Conservation (phyloP, 2,797 vertebrate species). For the Cryptoprocta ferox region DNA sequence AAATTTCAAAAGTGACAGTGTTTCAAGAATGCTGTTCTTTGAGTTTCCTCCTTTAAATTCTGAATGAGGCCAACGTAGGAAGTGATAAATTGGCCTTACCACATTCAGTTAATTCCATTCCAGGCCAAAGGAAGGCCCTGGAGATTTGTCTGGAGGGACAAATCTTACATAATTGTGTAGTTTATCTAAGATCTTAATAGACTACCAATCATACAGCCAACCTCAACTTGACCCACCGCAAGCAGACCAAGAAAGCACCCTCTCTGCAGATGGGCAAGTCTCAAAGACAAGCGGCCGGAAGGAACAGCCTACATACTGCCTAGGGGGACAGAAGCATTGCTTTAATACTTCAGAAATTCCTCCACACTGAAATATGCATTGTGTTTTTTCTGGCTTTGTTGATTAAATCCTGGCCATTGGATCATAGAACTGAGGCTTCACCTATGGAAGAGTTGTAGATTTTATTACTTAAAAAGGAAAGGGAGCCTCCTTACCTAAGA, state of each 20-base stretch:
- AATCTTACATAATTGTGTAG: not conserved
- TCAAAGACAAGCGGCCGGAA: not conserved
- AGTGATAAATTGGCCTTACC: constrained; percentile 28
- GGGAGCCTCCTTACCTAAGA: not conserved
- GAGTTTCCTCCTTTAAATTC: constrained; percentile 12
- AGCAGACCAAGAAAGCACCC: not conserved
- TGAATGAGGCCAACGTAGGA: constrained; percentile 42
- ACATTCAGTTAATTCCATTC: not conserved
- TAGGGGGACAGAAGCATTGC: not conserved
- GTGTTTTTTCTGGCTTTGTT: not conserved
- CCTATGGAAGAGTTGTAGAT: not conserved
- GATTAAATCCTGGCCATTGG: not conserved
- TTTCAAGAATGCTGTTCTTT: not conserved
- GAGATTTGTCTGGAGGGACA: no score
- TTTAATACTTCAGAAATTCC: not conserved
- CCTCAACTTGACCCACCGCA: not conserved
- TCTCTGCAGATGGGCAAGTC: not conserved
- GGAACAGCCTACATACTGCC: not conserved
- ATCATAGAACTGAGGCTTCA: not conserved
- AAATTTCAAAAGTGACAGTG: not conserved
- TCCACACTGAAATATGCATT: not conserved
- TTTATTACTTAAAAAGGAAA: constrained; percentile 36
- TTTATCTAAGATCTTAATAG: constrained; percentile 53
- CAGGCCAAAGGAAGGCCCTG: constrained; percentile 12
- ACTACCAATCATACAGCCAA: not conserved